Base-by-base conservation (phyloP, 2,888 invertebrate species). In the Caenorhabditis plicata region DNA sequence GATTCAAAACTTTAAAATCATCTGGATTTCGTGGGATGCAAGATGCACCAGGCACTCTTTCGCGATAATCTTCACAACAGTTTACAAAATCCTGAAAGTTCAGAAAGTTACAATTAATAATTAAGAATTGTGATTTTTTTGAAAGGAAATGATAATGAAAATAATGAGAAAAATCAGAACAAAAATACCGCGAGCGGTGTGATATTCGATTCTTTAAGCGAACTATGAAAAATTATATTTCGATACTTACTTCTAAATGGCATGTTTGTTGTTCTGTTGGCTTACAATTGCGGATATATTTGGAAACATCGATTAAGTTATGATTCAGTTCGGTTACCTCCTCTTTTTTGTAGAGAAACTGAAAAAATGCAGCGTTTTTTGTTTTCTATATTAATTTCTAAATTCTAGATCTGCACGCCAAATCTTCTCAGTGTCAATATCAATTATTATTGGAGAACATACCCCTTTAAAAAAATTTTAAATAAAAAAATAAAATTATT, bases 281-380 rank as follows among this genome's bases (percentile, higher is more conserved):
- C 3, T 17, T 32, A 20, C 56, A 56, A 31, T 41, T 25, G 8
- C 50, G n/a, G 3, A 56, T 38, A 7, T 25, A 11, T 9, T 23
- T 26, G 19, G 23, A 50, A 13, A 56, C 27, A 32, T 56, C 56
- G 3, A 56, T 41, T 31, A 56, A 20, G 9, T 41, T 20, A n/a
- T 55, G 48, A 20, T 55, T 36, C 25, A 26, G 27, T 3, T 3
- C 20, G 4, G 50, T 46, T 20, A 36, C 36, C 15, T 56, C 56
- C 8, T 45, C 56, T 8, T 29, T 32, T 20, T 56, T 56, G 35
- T 50, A 56, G 42, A 29, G 42, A n/a, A 36, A 17, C 36, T 36
- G 36, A 36, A 36, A 36, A 9, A 5, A 36, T n/a, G n/a, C n/a
- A n/a, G n/a, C n/a, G n/a, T n/a, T 31, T 31, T 13, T 13, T 31